phyloP scores from a whole-genome alignment of 2,797 vertebrate species.

The Pelochelys cantorii region DNA sequence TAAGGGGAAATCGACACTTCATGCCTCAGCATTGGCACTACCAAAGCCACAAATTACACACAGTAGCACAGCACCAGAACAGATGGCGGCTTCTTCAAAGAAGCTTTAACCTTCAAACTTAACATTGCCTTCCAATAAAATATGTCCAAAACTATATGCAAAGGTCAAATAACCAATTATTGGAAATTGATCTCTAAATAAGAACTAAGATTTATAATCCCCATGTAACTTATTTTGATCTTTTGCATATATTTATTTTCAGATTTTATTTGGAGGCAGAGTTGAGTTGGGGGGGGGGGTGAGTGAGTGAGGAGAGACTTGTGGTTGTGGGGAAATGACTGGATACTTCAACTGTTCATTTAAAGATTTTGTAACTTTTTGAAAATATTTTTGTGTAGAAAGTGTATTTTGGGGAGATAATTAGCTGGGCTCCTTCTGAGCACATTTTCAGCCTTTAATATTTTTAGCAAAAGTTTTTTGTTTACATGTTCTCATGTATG shows the following conservation, averaged over 20 bases:
- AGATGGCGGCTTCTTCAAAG: too few relatives aligned
- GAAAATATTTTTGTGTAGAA: neutral
- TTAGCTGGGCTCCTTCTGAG: neutral
- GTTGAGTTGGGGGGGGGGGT: neutral
- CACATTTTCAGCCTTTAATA: neutral
- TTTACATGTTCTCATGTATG: accelerated
- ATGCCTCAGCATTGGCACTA: too few relatives aligned
- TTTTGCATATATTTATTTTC: neutral
- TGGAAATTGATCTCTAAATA: neutral
- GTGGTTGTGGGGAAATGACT: neutral
- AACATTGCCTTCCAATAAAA: neutral
- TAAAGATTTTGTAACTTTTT: neutral
- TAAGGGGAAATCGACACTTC: too few relatives aligned
- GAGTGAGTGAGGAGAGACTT: neutral
- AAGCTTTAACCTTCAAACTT: neutral
- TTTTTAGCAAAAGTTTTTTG: neutral
- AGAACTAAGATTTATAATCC: neutral
- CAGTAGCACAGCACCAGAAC: too few relatives aligned
- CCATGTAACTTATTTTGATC: neutral
- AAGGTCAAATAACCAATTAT: neutral
- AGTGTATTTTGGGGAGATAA: neutral
- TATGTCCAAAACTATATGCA: neutral
- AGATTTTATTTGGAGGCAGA: neutral
- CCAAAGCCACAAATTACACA: too few relatives aligned
- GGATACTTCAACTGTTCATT: neutral